Evolutionary conservation across 2,113 vertebrate species (phyloP).

Genomic region (Sturnus vulgaris): DNA sequence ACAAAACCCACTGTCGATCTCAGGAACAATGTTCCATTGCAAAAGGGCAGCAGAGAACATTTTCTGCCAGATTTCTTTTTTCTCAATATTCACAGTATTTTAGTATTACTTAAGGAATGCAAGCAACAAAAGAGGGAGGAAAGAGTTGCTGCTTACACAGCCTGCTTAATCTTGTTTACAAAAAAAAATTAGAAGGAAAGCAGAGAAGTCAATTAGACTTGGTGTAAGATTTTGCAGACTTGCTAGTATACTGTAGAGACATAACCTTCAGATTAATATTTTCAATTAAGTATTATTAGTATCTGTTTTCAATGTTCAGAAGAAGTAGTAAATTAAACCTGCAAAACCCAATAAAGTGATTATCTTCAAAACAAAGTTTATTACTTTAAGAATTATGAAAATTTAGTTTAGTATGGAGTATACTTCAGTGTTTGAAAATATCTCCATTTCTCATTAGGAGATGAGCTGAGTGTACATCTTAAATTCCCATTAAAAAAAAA

Average conservation of each 20-base stretch:
- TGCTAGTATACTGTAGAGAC: not conserved
- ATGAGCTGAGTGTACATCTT: not conserved
- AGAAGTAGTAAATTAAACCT: not conserved
- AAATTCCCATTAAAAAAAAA: not conserved
- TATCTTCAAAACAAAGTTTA: not conserved
- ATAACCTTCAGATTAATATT: not conserved
- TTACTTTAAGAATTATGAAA: not conserved
- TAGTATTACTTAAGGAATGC: constrained; percentile 8
- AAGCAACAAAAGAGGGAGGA: constrained; percentile 30
- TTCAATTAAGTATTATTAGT: not conserved
- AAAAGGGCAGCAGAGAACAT: constrained; percentile 9
- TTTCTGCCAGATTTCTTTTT: not conserved
- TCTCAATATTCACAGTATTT: not conserved
- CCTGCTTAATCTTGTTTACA: not conserved
- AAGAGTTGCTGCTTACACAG: not conserved
- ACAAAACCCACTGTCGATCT: not conserved
- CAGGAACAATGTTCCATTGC: not conserved
- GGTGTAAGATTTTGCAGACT: not conserved
- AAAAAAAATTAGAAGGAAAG: not conserved
- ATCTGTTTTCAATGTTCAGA: not conserved
- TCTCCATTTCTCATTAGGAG: not conserved
- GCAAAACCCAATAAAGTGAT: not conserved
- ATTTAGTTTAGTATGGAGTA: not conserved
- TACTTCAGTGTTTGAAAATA: not conserved
- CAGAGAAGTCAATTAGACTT: not conserved